These are phyloP conservation scores for Bombus affinis DNA, from an alignment of 1,140 invertebrate genomes.

Conservation along the genomic window DNA sequence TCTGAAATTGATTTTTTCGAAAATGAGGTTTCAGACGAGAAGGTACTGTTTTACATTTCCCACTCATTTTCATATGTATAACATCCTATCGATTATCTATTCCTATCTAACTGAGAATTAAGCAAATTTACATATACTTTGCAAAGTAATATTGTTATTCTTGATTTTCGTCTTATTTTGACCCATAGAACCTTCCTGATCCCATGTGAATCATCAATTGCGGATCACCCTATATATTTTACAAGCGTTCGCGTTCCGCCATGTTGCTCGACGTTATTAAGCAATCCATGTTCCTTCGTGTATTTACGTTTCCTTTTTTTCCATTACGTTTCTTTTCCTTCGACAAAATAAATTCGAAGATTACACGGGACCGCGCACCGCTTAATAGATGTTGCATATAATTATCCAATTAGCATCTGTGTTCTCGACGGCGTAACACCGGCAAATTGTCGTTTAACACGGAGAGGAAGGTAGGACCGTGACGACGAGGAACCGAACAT, in stretches of 20 bases:
- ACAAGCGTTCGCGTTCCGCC: not conserved
- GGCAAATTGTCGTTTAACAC: conserved; percentile 47
- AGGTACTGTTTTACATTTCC: too few species aligned
- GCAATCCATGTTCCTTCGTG: conserved; percentile 1
- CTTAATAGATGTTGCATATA: conserved; percentile 48
- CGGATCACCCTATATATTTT: not conserved
- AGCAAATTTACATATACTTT: too few species aligned
- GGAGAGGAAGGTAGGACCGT: conserved; percentile 8
- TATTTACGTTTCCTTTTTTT: not conserved
- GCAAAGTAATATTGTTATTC: too few species aligned
- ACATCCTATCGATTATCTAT: too few species aligned
- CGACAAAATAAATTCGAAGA: not conserved
- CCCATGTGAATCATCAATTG: too few species aligned
- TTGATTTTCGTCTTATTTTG: too few species aligned
- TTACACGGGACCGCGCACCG: conserved; percentile 10
- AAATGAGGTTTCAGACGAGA: too few species aligned
- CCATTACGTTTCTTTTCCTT: not conserved
- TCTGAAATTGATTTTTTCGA: too few species aligned
- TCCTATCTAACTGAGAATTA: too few species aligned
- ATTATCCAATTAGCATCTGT: conserved; percentile 48
- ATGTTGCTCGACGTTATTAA: conserved; percentile 15
- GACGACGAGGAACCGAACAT: conserved; percentile 3
- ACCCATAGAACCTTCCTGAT: too few species aligned
- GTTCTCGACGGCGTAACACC: conserved; percentile 20
- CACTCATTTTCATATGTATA: too few species aligned